Base-by-base conservation (phyloP, 2,888 invertebrate genomes). In the Camptogramma bilineatum region DNA sequence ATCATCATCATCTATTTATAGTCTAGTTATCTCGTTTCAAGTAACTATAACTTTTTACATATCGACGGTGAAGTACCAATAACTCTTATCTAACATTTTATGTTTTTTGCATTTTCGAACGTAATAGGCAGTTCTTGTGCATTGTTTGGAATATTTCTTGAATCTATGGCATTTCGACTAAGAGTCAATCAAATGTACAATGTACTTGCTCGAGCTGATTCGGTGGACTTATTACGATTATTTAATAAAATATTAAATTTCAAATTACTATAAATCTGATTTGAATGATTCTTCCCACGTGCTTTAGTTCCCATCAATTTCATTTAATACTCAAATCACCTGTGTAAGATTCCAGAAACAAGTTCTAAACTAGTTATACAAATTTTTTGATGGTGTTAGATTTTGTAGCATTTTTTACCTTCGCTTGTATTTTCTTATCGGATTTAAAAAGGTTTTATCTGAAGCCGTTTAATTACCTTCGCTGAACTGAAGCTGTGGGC, bases 1-100 rank as follows among this genome's bases (percentile, higher is more conserved):
- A 62, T 59, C 68, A 55, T 62, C 68, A 66, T 16, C 34, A 51
- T 68, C 58, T 69, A 68, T 66, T 68, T 61, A 61, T 62, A 64
- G 42, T 53, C 54, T 52, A 24, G 42, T 39, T 58, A 24, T 42
- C 21, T 57, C 16, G 39, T 46, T 61, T 61, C 16, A 64, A 52
- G 21, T 17, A 55, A 13, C 13, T 4, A 10, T 46, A 3, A 19
- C 18, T 21, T 13, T 13, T 13, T 3, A 28, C 34, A 3, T 4
- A 13, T 39, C 13, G n/a, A n/a, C n/a, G n/a, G n/a, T n/a, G n/a
- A n/a, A n/a, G n/a, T n/a, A n/a, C n/a, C n/a, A n/a, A n/a, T n/a
- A n/a, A n/a, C n/a, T n/a, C n/a, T n/a, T n/a, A n/a, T n/a, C n/a
- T n/a, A n/a, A n/a, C n/a, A n/a, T n/a, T n/a, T n/a, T n/a, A n/a